Evolutionary conservation across 2,113 vertebrate species (phyloP), one percentile per base, ranked within the genome.

Genomic region (Daphoenositta chrysoptera): DNA sequence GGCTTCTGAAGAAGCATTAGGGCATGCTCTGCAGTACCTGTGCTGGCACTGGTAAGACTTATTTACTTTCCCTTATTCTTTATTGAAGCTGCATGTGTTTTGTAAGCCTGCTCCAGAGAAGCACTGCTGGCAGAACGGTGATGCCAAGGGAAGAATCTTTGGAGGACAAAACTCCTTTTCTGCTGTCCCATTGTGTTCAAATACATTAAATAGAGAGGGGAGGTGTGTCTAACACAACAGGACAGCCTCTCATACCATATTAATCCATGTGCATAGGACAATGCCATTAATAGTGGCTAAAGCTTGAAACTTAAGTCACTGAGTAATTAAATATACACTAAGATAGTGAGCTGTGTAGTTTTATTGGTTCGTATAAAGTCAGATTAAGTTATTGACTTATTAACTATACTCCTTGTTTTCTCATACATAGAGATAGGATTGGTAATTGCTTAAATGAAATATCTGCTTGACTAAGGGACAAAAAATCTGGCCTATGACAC

Each of bases 41-140:
- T 28, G 27, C 28, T 93, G 56, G 71, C 44, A 17, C 40, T 93
- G 92, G 95, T 96, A 95, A 96, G 56, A n/a, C 47, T 88, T 63
- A 7, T 39, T 89, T 69, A 27, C 65, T 85, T 81, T 71, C n/a
- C 20, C 10, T 84, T 87, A n/a, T 40, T 86, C 39, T 86, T 83
- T 66, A 48, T 11, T 28, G 16, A 84, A 71, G 20, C 27, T 44
- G 12, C 28, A 8, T 60, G n/a, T 82, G 23, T 69, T 24, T 61
- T 45, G 22, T 37, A 87, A 78, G 21, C 26, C 47, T 83, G 7
- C 3, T 47, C 26, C 40, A 53, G n/a, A 30, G 26, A 19, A 58
- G 16, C n/a, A 37, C 44, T 44, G 24, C 37, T 87, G 80, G 19
- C 44, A 64, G 69, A 84, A 82, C 15, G 3, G 8, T n/a, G 27